These are phyloP conservation scores for Trachelipus rathkii DNA, from an alignment of 1,140 invertebrate species.

Conservation along the genomic window DNA sequence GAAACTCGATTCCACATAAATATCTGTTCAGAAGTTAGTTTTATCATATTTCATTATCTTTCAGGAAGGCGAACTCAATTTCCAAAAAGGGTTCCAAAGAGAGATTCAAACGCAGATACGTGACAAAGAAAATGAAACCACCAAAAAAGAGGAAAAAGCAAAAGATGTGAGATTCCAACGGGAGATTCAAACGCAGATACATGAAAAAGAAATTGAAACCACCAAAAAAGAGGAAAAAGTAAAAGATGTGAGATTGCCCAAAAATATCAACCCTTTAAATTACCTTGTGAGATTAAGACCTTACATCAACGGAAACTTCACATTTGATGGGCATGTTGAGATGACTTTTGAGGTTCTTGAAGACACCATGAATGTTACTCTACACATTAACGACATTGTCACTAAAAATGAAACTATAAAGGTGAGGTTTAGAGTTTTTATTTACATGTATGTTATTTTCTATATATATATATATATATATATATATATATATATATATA, in stretches of 20 bases:
- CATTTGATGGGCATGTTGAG: neutral
- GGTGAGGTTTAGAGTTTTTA: conserved; percentile 4
- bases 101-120: too few relatives aligned
- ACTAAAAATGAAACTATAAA: conserved; percentile 29
- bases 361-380: conserved; percentile 26
- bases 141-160: too few relatives aligned
- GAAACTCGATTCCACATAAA: too few relatives aligned
- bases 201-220: too few relatives aligned
- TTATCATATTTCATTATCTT: too few relatives aligned
- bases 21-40: too few relatives aligned
- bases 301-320: conserved; percentile 18
- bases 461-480: neutral
- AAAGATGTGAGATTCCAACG: too few relatives aligned
- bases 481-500: neutral
- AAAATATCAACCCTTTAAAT: neutral
- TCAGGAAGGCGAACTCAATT: too few relatives aligned
- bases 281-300: conserved; percentile 20
- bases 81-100: too few relatives aligned
- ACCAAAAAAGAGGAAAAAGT: too few relatives aligned
- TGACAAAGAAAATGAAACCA: too few relatives aligned
- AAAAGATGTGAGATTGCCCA: neutral
- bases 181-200: too few relatives aligned
- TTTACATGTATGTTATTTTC: neutral
- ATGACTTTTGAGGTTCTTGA: conserved; percentile 23
- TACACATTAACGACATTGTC: conserved; percentile 36